Evolutionary conservation across 2,888 invertebrate genomes (phyloP).

Genomic region (Clusia tigrina): DNA sequence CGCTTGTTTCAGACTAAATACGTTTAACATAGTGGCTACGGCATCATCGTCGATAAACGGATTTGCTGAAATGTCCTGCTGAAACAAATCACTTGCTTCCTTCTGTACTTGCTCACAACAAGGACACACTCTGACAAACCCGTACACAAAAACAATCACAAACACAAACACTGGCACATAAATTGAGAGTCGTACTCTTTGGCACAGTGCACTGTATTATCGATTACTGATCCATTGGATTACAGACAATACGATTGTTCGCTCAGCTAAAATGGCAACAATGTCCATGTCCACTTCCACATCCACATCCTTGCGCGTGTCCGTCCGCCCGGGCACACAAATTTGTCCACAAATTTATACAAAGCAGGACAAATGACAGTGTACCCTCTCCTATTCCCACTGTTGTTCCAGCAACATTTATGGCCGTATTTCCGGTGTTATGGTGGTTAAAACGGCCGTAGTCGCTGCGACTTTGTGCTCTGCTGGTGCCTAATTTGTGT

Average conservation of each 20-base stretch:
- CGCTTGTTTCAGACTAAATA: neutral
- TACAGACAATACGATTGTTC: constrained; percentile 42
- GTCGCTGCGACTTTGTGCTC: constrained; percentile 3
- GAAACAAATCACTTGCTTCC: constrained; percentile 43
- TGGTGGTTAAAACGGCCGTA: constrained; percentile 31
- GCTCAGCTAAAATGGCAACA: neutral
- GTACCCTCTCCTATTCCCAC: constrained; percentile 40
- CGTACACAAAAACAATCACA: neutral
- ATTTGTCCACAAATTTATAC: constrained; percentile 56
- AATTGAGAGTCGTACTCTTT: constrained; percentile 38
- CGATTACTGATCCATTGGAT: constrained; percentile 53
- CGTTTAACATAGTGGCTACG: constrained; percentile 27
- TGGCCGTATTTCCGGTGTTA: constrained; percentile 57
- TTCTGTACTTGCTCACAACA: neutral
- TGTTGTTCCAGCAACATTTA: constrained; percentile 55
- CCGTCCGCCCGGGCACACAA: constrained; percentile 42
- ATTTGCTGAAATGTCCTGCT: constrained; percentile 45
- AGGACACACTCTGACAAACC: neutral
- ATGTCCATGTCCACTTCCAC: neutral
- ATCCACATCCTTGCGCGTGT: neutral
- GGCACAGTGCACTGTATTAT: constrained; percentile 51
- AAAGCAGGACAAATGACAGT: constrained; percentile 37
- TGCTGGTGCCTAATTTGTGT: neutral
- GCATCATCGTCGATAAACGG: constrained; percentile 52
- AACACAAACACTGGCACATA: neutral